A percentile compares a stretch with the other conserved stretches of the same genome.
phyloP scores from a whole-genome alignment of 2,113 vertebrate genomes.

The Erythrocercus mccallii region DNA sequence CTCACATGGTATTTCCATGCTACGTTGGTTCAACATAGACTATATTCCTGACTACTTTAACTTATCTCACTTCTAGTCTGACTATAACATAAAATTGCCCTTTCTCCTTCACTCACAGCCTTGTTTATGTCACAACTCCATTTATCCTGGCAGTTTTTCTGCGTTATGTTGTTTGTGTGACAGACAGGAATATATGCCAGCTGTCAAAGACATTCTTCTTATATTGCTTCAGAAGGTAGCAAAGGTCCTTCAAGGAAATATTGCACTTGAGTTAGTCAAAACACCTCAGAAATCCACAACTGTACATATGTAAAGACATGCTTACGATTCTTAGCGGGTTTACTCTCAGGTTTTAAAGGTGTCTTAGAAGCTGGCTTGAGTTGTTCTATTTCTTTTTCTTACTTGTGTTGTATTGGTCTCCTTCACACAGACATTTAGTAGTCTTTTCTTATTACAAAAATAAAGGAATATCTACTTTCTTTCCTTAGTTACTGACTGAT shows the following conservation, averaged over 20 bases:
- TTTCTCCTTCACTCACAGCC: neutral
- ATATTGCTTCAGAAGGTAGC: neutral
- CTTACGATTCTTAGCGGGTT: neutral
- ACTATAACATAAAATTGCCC: neutral
- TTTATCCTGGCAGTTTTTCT: neutral
- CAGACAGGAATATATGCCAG: neutral
- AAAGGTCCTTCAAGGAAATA: neutral
- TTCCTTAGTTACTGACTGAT: neutral
- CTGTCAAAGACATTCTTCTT: neutral
- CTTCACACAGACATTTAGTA: neutral
- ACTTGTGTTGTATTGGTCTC: neutral
- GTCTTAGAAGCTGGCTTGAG: neutral
- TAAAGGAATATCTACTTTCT: neutral
- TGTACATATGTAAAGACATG: neutral
- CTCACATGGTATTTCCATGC: neutral
- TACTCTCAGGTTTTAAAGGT: neutral
- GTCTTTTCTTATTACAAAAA: neutral
- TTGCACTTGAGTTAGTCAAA: neutral
- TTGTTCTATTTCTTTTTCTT: neutral
- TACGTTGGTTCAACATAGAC: neutral
- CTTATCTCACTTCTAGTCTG: neutral
- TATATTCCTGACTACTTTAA: neutral
- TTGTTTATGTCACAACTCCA: neutral
- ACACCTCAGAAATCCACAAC: neutral
- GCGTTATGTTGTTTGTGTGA: constrained; percentile 2